Evolutionary conservation across 2,888 invertebrate genomes (phyloP), one percentile per base, ranked within the genome.

Genomic region (Sphaerophoria rueppellii): DNA sequence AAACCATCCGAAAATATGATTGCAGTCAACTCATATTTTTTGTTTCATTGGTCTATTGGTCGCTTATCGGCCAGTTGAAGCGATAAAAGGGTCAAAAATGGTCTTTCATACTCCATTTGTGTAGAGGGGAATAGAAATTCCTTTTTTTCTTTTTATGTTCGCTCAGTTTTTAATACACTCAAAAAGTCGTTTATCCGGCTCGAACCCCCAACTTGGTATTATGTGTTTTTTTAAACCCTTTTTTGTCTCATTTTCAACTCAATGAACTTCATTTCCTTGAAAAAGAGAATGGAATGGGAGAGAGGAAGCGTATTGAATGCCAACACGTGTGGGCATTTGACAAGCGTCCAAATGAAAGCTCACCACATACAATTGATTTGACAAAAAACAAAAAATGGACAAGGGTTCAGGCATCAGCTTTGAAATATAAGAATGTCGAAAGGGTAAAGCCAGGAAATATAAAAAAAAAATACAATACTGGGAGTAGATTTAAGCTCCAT

Each of bases 51-150:
- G 52, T 24, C 57, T 35, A 11, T 16, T 16, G 35, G 54, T 60
- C 85, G 77, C 85, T 85, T 81, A 81, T 85, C 76, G 85, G 85
- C 73, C 81, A 85, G 57, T 61, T 81, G 76, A 85, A 85, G 85
- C 76, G 81, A 81, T 81, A 85, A 81, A 77, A 77, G 76, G 85
- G 85, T 85, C 76, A 76, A 70, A 81, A 73, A 65, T 16, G 73
- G 67, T 55, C 70, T 60, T 58, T 16, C 24, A 16, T 57, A 58
- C 63, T 69, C 72, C 34, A 34, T 65, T 40, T 40, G 12, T 43
- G 43, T 9, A 12, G 3, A 32, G 34, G 63, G 73, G 65, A 35
- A 69, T n/a, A 60, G 35, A 60, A 75, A 65, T 58, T 63, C 24
- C 54, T 58, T 72, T 50, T 50, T 52, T 16, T 34, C 14, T 9